Evolutionary conservation across 2,888 invertebrate species (phyloP), one percentile per base, ranked within the genome.

Genomic region (Phania funesta): DNA sequence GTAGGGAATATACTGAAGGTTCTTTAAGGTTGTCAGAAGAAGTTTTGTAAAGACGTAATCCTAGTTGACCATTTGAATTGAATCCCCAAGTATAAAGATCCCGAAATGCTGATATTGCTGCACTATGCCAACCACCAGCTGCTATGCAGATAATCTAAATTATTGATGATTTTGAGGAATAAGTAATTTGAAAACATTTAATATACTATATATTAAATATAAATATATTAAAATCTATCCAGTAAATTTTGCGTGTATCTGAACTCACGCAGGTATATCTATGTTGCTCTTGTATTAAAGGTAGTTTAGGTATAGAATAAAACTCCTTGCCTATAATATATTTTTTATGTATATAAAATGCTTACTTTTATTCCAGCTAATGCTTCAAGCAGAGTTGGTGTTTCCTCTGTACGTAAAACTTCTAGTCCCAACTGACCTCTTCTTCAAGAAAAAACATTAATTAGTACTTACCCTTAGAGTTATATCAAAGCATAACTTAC

Each of bases 21-120:
- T 90, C 85, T 64, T 86, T 85, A 0, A 86, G 64, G 18, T 76
- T 46, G 11, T 38, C 52, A 5, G 26, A 11, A 1, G 76, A 60
- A 9, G 32, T 29, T 77, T 91, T 91, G 79, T 91, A 88, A 7
- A 89, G 87, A 35, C 90, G 89, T 32, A 95, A 90, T 7, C 98
- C 98, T 16, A 98, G 91, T 90, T 98, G 97, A 0, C 98, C 97
- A 86, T 93, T 93, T 82, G 95, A 94, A 91, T 98, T 98, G 95
- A 96, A 97, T 7, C 98, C 98, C 98, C 98, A 98, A 2, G 93
- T 92, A 88, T 97, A 98, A 0, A 97, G 87, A 89, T 97, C 97
- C 13, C 97, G 97, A 89, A 93, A 93, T 86, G 93, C 92, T 85
- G 96, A 96, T 7, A 97, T 89, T 9, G 95, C 96, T 64, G 95